phyloP scores from a whole-genome alignment of 2,113 vertebrate species.

The Cebus imitator region DNA sequence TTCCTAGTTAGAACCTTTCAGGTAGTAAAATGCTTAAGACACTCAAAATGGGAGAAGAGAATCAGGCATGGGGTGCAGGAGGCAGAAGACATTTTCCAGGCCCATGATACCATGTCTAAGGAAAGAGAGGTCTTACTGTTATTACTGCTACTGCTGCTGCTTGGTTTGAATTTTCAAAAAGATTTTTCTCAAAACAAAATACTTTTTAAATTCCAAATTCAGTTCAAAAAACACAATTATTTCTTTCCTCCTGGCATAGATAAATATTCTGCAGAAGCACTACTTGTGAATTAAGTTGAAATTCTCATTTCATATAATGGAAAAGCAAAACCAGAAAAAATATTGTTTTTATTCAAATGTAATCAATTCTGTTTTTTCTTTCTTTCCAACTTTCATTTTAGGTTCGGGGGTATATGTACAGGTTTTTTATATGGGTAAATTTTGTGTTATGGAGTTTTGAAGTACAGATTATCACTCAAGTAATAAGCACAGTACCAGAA shows the following conservation, averaged over 20 bases:
- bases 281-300: background rate
- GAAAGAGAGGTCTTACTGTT: background rate
- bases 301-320: background rate
- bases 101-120: background rate
- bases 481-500: too few relatives aligned
- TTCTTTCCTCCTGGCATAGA: background rate
- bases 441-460: too few relatives aligned
- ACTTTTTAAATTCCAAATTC: slow-evolving; percentile 12
- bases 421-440: too few relatives aligned
- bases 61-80: background rate
- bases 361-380: slow-evolving; percentile 7
- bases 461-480: too few relatives aligned
- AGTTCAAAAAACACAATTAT: background rate
- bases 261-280: background rate
- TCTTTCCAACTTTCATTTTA: too few relatives aligned
- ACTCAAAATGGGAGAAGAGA: background rate
- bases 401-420: too few relatives aligned
- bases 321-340: background rate
- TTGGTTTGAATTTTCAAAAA: background rate
- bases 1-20: background rate
- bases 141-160: background rate
- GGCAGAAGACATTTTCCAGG: background rate
- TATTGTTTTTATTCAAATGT: background rate
- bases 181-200: slow-evolving; percentile 15
- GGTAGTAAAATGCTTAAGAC: background rate